Conservation (phyloP, 2,113 vertebrate species). For the Morone chrysops region DNA sequence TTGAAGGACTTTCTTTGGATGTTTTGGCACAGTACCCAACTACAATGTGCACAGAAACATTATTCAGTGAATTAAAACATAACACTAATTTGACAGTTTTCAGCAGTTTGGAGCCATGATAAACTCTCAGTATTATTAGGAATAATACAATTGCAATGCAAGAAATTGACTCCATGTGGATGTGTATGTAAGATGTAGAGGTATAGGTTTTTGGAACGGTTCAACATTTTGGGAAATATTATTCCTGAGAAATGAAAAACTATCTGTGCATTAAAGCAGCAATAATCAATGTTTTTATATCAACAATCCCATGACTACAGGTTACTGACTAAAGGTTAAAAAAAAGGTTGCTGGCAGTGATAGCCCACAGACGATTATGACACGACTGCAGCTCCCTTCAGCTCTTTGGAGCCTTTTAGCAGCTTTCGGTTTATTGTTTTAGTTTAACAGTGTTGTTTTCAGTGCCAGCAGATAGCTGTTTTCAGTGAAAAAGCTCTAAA, state of each 20-base stretch:
- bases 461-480: not conserved
- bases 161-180: not conserved
- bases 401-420: not conserved
- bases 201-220: not conserved
- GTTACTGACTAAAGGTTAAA: not conserved
- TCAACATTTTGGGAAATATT: not conserved
- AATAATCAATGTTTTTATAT: constrained; percentile 3
- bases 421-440: not conserved
- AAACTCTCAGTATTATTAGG: not conserved
- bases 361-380: not conserved
- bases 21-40: not conserved
- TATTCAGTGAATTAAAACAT: constrained; percentile 7
- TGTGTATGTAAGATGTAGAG: not conserved
- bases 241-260: not conserved
- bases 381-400: not conserved
- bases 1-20: constrained; percentile 4
- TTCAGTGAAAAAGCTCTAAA: not conserved
- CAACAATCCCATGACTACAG: not conserved
- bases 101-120: not conserved
- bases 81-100: not conserved
- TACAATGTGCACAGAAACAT: not conserved
- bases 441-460: not conserved
- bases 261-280: not conserved
- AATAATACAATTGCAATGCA: not conserved
- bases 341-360: not conserved